phyloP scores from a whole-genome alignment of 2,888 invertebrate genomes.

The Ormyrus labotus region DNA sequence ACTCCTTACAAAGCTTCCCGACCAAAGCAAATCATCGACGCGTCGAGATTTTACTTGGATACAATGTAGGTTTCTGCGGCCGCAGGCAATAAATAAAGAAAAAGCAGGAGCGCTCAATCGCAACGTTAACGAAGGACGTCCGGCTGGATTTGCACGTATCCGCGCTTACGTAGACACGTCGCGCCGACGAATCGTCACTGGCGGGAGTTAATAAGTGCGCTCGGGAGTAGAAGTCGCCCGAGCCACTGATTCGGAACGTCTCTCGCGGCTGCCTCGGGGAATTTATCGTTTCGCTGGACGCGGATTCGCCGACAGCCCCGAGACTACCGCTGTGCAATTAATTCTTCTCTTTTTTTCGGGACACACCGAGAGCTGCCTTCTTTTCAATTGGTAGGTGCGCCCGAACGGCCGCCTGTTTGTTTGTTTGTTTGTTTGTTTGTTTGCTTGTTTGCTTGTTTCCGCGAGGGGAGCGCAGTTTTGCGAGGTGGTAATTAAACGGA shows the following conservation, averaged over 20 bases:
- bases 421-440: no score
- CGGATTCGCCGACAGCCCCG: constrained; percentile 15
- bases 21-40: no score
- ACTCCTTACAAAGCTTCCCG: no score
- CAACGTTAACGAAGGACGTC: constrained; percentile 11
- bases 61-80: no score
- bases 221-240: background rate
- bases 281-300: constrained; percentile 27
- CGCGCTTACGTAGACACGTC: background rate
- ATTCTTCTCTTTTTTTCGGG: background rate
- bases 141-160: background rate
- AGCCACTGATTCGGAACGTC: constrained; percentile 41
- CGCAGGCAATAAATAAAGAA: constrained; percentile 6
- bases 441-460: no score
- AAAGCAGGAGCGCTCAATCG: constrained; percentile 1
- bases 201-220: constrained; percentile 32
- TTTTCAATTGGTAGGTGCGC: no score
- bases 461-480: background rate
- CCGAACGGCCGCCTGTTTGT: no score
- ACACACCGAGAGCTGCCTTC: no score
- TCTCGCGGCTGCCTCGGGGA: constrained; percentile 24
- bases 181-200: background rate
- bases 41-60: no score
- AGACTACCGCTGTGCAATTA: constrained; percentile 1
- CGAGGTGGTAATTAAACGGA: constrained; percentile 30